Conservation (phyloP, 2,113 vertebrate species). For the Sitta europaea region DNA sequence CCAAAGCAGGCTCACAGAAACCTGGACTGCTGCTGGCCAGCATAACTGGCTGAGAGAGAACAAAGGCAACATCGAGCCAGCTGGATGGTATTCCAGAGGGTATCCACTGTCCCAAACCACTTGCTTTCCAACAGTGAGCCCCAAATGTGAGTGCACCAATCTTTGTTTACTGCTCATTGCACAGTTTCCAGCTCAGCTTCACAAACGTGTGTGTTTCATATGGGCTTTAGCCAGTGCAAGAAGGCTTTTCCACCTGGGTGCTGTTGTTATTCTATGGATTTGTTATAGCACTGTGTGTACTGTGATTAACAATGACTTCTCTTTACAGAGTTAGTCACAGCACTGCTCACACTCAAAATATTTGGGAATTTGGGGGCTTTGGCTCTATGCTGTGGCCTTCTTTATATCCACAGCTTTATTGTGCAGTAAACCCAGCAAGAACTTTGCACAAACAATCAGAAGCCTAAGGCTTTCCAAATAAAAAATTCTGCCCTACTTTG, state of each 20-base stretch:
- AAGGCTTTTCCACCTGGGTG: neutral
- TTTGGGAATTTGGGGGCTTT: neutral
- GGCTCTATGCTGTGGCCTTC: neutral
- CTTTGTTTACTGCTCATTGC: neutral
- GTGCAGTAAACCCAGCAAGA: neutral
- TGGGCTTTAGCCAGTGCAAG: neutral
- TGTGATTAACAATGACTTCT: neutral
- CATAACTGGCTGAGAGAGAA: neutral
- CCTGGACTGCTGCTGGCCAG: neutral
- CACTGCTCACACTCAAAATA: neutral
- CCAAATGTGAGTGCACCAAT: neutral
- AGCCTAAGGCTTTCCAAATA: neutral
- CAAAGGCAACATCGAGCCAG: rapidly evolving
- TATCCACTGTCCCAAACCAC: neutral
- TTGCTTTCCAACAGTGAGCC: neutral
- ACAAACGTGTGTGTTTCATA: neutral
- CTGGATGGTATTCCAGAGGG: neutral
- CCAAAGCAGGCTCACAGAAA: neutral
- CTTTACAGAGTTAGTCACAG: neutral
- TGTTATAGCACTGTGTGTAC: neutral
- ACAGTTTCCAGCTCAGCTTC: neutral
- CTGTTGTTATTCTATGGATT: neutral
- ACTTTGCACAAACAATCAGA: neutral
- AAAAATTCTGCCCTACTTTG: neutral
- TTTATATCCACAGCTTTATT: neutral